Percentiles rank a stretch among this genome's conserved stretches.
These are phyloP conservation scores for Coptodon bakossiorum DNA, from an alignment of 2,113 vertebrate species.

Conservation along the genomic window DNA sequence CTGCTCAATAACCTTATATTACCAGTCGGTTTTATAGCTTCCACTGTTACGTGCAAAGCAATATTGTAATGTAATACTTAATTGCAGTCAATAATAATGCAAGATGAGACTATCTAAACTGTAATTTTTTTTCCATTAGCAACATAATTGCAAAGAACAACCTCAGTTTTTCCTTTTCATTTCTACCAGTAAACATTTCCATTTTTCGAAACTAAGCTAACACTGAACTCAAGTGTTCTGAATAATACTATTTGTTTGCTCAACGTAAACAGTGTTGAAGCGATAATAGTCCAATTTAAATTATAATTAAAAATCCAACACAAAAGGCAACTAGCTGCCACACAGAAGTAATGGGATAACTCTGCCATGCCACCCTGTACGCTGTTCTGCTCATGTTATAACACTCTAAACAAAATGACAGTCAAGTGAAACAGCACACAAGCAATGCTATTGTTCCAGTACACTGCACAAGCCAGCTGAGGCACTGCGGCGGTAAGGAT, in stretches of 20 bases:
- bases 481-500: neutral
- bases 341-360: slow-evolving; percentile 17
- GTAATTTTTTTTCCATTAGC: neutral
- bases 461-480: slow-evolving; percentile 16
- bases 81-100: neutral
- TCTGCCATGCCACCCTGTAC: neutral
- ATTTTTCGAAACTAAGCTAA: neutral
- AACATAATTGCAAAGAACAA: neutral
- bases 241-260: neutral
- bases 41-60: neutral
- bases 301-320: neutral
- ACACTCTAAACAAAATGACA: slow-evolving; percentile 23
- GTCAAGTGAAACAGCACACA: slow-evolving; percentile 10
- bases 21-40: neutral
- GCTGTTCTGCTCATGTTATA: neutral
- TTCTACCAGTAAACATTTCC: neutral
- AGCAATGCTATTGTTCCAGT: slow-evolving; percentile 16
- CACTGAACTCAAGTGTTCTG: rapidly evolving
- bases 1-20: rapidly evolving
- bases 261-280: neutral
- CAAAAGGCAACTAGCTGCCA: neutral
- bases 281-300: neutral
- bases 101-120: neutral
- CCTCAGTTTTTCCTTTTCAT: neutral
- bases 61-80: neutral